Percentiles rank a stretch among this genome's conserved stretches.
Evolutionary conservation across 1,140 invertebrate genomes (phyloP).

Genomic region (Nomia melanderi): DNA sequence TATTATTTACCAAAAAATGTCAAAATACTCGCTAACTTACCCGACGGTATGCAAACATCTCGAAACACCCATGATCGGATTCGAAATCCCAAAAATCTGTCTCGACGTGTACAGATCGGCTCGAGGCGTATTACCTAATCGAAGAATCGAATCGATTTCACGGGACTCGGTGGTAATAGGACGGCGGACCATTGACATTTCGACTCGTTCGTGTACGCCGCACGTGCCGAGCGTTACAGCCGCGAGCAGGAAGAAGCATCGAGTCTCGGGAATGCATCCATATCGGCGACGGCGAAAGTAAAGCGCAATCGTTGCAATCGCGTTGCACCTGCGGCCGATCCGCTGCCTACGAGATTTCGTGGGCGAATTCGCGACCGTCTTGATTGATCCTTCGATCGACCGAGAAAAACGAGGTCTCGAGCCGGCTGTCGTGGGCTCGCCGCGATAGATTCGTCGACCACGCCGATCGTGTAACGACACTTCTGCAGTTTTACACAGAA

Average conservation of each 20-base stretch:
- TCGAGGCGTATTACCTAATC: background rate
- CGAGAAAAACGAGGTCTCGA: background rate
- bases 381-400: conserved; percentile 14
- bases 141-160: background rate
- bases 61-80: too few relatives aligned
- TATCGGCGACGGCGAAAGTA: conserved; percentile 26
- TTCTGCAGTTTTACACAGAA: too few relatives aligned
- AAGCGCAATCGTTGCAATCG: conserved; percentile 51
- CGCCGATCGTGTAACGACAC: background rate
- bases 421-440: conserved; percentile 13
- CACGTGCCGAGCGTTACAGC: conserved; percentile 35
- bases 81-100: background rate
- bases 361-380: conserved; percentile 30
- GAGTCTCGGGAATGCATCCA: conserved; percentile 34
- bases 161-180: background rate
- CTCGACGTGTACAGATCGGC: background rate
- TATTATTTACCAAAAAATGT: too few relatives aligned
- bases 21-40: too few relatives aligned
- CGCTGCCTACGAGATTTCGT: conserved; percentile 39
- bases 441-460: background rate
- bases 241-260: conserved; percentile 34
- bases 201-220: conserved; percentile 19
- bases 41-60: too few relatives aligned
- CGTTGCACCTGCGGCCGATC: conserved; percentile 48
- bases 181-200: conserved; percentile 22